These are phyloP conservation scores for Sarcophaga peregrina DNA, from an alignment of 1,140 invertebrate species.

Conservation along the genomic window DNA sequence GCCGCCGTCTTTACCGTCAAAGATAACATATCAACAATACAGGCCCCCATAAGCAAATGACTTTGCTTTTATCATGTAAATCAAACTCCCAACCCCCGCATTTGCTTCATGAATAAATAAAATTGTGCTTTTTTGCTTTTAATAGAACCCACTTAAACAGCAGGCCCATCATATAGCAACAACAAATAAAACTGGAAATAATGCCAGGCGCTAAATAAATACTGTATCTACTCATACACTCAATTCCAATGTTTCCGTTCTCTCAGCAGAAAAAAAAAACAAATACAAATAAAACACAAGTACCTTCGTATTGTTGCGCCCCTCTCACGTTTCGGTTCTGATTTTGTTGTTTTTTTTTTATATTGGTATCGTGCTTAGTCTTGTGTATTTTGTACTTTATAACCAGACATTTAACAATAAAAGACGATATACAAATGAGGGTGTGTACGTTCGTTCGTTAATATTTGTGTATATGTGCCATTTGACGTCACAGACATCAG, in stretches of 20 bases:
- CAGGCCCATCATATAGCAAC: background rate
- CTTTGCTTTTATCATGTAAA: background rate
- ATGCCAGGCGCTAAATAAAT: background rate
- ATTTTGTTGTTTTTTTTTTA: no score
- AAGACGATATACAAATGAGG: background rate
- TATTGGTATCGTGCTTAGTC: background rate
- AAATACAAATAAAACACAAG: background rate
- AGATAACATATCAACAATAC: background rate
- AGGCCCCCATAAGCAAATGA: conserved; percentile 31
- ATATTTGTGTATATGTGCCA: background rate
- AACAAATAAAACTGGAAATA: background rate
- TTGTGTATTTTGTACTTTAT: conserved; percentile 3
- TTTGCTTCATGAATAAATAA: no score
- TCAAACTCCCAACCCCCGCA: no score
- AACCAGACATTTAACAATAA: background rate
- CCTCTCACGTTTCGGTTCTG: background rate
- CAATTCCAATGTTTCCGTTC: background rate
- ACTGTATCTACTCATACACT: background rate
- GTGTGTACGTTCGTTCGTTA: background rate
- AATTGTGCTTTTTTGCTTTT: background rate
- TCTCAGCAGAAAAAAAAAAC: background rate
- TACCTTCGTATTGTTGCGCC: background rate
- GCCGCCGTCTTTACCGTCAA: background rate
- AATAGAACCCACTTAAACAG: background rate
- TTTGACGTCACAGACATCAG: conserved; percentile 15